Conservation (phyloP, 2,888 invertebrate genomes). For the Oasisia sp. region DNA sequence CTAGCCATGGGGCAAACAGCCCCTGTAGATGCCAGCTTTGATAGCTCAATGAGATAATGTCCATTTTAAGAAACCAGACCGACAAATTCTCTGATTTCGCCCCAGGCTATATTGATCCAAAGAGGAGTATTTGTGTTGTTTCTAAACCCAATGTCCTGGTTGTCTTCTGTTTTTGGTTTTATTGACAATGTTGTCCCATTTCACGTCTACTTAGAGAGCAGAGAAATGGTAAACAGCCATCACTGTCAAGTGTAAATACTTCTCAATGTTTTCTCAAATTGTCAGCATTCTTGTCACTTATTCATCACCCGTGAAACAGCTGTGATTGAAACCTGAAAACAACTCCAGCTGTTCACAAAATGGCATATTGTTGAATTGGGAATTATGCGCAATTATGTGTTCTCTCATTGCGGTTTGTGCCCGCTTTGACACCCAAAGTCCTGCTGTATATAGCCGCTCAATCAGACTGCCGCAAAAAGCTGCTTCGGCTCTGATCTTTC, state of each 20-base stretch:
- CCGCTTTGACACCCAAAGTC: background rate
- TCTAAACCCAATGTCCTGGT: background rate
- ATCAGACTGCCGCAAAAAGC: background rate
- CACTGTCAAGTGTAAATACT: background rate
- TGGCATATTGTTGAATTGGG: background rate
- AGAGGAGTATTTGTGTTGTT: background rate
- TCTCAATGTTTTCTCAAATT: background rate
- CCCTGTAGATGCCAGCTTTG: background rate
- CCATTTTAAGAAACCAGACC: background rate
- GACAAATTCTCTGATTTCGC: background rate
- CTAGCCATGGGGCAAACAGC: background rate
- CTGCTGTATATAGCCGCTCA: background rate
- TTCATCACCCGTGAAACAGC: background rate
- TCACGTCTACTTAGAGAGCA: background rate
- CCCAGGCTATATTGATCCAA: background rate
- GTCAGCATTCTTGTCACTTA: background rate
- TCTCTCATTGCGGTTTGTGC: background rate
- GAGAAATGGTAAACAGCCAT: slow-evolving; percentile 2
- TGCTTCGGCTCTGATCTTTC: background rate
- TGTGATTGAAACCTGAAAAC: background rate
- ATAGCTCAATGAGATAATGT: background rate
- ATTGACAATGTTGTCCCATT: background rate
- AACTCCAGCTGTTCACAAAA: background rate
- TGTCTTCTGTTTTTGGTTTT: background rate
- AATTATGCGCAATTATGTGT: background rate